These are phyloP conservation scores for Mellilla xanthometata DNA, from an alignment of 2,888 invertebrate species.

Conservation along the genomic window DNA sequence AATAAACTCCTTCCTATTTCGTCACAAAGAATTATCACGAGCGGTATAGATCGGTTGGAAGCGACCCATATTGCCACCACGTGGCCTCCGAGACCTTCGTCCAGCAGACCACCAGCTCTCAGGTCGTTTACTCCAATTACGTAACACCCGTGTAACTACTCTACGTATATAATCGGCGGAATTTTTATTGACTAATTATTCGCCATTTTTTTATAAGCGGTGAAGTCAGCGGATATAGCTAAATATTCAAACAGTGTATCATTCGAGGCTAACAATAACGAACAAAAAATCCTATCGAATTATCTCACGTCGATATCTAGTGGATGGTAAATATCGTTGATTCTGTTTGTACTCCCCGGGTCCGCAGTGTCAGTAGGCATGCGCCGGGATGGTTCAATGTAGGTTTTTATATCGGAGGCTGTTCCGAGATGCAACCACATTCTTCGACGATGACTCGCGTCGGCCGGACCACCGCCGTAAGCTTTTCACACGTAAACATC, in stretches of 20 bases:
- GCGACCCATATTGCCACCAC: slow-evolving; percentile 45
- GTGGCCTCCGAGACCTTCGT: slow-evolving; percentile 66
- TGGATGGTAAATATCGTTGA: slow-evolving; percentile 34
- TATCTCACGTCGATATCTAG: slow-evolving; percentile 70
- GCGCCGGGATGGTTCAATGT: slow-evolving; percentile 27
- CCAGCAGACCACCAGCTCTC: slow-evolving; percentile 62
- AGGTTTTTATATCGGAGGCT: slow-evolving; percentile 41
- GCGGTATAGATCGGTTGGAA: slow-evolving; percentile 31
- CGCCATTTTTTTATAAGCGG: slow-evolving; percentile 76
- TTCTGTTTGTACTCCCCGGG: slow-evolving; percentile 17
- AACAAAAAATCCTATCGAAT: slow-evolving; percentile 66
- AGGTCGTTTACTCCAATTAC: slow-evolving; percentile 82
- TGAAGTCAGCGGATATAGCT: slow-evolving; percentile 82
- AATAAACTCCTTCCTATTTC: slow-evolving; percentile 27
- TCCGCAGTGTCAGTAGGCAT: slow-evolving; percentile 7
- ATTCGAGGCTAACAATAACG: slow-evolving; percentile 78
- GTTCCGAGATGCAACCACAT: slow-evolving; percentile 64
- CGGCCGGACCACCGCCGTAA: slow-evolving; percentile 43
- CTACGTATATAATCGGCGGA: slow-evolving; percentile 75
- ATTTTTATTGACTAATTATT: slow-evolving; percentile 83
- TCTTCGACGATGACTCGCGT: slow-evolving; percentile 67
- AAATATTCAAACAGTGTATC: slow-evolving; percentile 82
- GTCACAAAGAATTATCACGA: slow-evolving; percentile 25
- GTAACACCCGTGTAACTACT: slow-evolving; percentile 78
- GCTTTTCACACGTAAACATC: slow-evolving; percentile 54